A percentile compares a stretch with the other conserved stretches of the same genome.
Evolutionary conservation across 1,140 invertebrate genomes (phyloP).

Genomic region (Solenopsis invicta): DNA sequence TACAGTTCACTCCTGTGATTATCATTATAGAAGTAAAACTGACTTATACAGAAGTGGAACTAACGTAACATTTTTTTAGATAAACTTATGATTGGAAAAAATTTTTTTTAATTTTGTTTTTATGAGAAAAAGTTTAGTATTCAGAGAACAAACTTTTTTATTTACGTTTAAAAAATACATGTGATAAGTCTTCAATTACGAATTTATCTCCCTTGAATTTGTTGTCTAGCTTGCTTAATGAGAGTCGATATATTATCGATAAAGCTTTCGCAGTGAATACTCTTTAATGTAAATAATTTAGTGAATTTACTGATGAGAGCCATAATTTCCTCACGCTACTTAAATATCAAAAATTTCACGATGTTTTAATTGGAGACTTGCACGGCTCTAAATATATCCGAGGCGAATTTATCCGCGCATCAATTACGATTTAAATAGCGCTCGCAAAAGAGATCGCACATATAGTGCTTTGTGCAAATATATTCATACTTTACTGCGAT

Average conservation of each 20-base stretch:
- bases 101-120: not conserved
- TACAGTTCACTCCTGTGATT: not conserved
- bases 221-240: not conserved
- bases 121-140: not conserved
- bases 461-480: constrained; percentile 17
- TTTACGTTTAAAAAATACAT: not conserved
- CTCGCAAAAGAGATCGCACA: constrained; percentile 67
- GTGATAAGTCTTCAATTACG: not conserved
- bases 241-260: constrained; percentile 1
- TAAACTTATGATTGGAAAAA: not conserved
- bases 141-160: not conserved
- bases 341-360: constrained; percentile 76
- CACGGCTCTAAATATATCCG: constrained; percentile 69
- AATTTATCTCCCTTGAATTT: not conserved
- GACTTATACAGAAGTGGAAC: not conserved
- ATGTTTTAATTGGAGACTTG: constrained; percentile 77
- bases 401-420: constrained; percentile 65
- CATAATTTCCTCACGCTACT: constrained; percentile 73
- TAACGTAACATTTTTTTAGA: not conserved
- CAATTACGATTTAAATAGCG: constrained; percentile 77
- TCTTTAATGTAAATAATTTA: constrained; percentile 72
- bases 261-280: constrained; percentile 65
- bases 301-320: constrained; percentile 63
- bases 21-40: not conserved
- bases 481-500: constrained; percentile 44